Evolutionary conservation across 2,888 invertebrate species (phyloP), one percentile per base, ranked within the genome.

Genomic region (Odontomyia ornata): DNA sequence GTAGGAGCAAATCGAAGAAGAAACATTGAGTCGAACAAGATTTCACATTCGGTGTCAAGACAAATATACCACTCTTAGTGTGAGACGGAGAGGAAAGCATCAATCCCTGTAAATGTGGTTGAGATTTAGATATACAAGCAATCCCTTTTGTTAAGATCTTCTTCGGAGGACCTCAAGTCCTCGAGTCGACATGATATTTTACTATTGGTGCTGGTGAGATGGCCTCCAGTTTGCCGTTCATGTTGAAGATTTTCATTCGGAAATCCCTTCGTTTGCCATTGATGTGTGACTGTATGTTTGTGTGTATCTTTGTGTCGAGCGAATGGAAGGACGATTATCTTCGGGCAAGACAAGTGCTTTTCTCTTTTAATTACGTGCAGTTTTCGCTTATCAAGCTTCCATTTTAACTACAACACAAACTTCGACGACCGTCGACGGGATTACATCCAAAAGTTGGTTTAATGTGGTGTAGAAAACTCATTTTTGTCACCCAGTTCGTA

Each of bases 41-140:
- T 56, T 75, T 28, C 60, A 60, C 43, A 43, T 72, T 72, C 56
- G 11, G 43, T 47, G 52, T 52, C 28, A 52, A 71, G 52, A 71
- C 27, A 47, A 57, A 56, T 71, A 47, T 13, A 67, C 46, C 9
- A 43, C 64, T 3, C 43, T 27, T 11, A 36, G 5, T n/a, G n/a
- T 36, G 36, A 36, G 36, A 15, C 30, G 1, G 15, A 28, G 56
- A 18, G 60, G 73, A 57, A 57, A 57, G 60, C 60, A 73, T 73
- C 75, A 79, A 79, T 79, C 77, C 77, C 76, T 79, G 79, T 75
- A 79, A 79, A 79, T 79, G 79, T 79, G 79, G 77, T 79, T 72
- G 77, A 77, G 79, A 79, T 79, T 79, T 72, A 67, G 76, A 65
- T 65, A 27, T 46, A 64, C 64, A 75, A 47, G 47, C 65, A 5